Conservation (phyloP, 2,113 vertebrate genomes). For the Cynoglossus semilaevis region DNA sequence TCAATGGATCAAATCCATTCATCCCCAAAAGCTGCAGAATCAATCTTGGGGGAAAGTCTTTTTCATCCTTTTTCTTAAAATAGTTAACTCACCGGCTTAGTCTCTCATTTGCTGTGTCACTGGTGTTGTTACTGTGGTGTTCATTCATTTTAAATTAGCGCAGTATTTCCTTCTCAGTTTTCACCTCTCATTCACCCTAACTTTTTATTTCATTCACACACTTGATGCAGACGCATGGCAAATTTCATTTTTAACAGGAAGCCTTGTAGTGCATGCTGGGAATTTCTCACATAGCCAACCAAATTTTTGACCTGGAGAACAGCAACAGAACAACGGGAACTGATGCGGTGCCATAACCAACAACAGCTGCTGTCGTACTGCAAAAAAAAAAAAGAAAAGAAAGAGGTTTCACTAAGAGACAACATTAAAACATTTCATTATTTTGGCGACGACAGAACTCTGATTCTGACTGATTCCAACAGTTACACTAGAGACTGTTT, state of each 20-base stretch:
- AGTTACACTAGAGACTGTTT: too few relatives aligned
- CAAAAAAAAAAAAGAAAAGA: not conserved
- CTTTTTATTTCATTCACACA: conserved; percentile 35
- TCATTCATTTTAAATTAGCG: conserved; percentile 28
- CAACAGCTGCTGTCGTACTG: conserved; percentile 7
- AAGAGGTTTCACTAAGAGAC: not conserved
- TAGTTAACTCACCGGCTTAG: conserved; percentile 36
- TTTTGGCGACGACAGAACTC: too few relatives aligned
- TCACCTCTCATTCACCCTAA: conserved; percentile 31
- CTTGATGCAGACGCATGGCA: conserved; percentile 35
- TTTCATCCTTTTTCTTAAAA: conserved; percentile 28
- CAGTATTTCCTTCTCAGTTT: conserved; percentile 28
- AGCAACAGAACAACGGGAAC: conserved; percentile 23
- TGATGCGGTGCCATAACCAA: conserved; percentile 33
- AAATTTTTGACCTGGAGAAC: conserved; percentile 62
- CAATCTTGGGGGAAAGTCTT: conserved; percentile 53
- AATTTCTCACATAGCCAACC: conserved; percentile 69
- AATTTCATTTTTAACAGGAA: conserved; percentile 20
- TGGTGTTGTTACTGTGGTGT: conserved; percentile 24
- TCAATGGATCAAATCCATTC: conserved; percentile 1
- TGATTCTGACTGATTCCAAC: too few relatives aligned
- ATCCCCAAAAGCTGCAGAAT: conserved; percentile 28
- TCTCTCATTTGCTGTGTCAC: conserved; percentile 40
- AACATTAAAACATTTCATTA: conserved; percentile 4
- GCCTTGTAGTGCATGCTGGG: conserved; percentile 44